Base-by-base conservation (phyloP, 1,140 invertebrate species). In the Calosoma granatense region DNA sequence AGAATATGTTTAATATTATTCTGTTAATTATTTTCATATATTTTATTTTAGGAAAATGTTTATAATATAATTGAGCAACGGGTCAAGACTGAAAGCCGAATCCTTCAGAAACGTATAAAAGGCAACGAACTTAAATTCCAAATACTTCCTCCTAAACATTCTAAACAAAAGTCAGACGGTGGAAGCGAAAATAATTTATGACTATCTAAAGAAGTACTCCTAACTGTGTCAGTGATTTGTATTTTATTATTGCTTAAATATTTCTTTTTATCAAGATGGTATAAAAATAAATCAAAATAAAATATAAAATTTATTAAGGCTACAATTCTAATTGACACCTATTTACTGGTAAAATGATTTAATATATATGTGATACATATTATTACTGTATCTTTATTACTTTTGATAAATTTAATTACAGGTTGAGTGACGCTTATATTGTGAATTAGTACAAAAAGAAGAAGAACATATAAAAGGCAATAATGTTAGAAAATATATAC, bases 91-190 rank as follows among this genome's bases (percentile, higher is more conserved):
- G 69, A 55, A 14, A 57, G 75, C 0, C 76, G 72, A 67, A 65
- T 82, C 43, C 68, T 81, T 1, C 81, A 83, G 61, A 83, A 80
- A 64, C 73, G 76, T 59, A 65, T 63, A 4, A 81, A 81, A 67
- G 78, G 77, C 20, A 71, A 67, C 22, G 73, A 71, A 51, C 68
- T 82, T 11, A 77, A 75, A 64, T 83, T 83, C 62, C 79, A 77
- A 65, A 72, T 83, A 54, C 22, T 78, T 19, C 81, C 82, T 61
- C 51, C 59, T 19, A 67, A 65, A 61, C 59, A 57, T 30, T n/a
- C 63, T 15, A 64, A 66, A 11, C 1, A 19, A 30, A 53, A 51
- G 22, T n/a, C n/a, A n/a, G 51, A 56, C 20, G 51, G 55, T 11
- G 39, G 52, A 15, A 59, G 54, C n/a, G n/a, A n/a, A n/a, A n/a